Base-by-base conservation (phyloP, 2,113 vertebrate species). In the Morone saxatilis region DNA sequence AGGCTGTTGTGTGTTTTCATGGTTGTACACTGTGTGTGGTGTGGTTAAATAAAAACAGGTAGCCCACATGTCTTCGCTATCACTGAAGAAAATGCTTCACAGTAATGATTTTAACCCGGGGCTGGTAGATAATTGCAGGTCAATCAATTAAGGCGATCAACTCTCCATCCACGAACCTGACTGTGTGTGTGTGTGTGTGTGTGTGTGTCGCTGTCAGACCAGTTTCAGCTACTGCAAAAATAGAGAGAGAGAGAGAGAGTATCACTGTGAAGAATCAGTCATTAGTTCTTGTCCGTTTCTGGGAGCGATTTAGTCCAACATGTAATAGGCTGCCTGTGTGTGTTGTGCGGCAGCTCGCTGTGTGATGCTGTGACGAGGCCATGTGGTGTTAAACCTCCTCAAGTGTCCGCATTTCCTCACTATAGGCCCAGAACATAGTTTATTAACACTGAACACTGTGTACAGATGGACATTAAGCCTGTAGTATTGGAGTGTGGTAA, bases 1-100 rank as follows among this genome's bases (percentile, higher is more conserved):
- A 36, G 6, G 20, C 67, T 79, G 61, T 69, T 7, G n/a, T 41
- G 74, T 78, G 78, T 54, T 66, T 43, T 31, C 38, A 54, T 20
- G 36, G 17, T 16, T 60, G 31, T 5, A 22, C 7, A 41, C 31
- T 40, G 47, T 14, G 43, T 19, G 48, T 25, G 25, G 12, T 70
- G 40, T 90, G 87, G 89, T 93, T 88, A 11, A 89, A 92, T 92
- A 77, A 92, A 31, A 50, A 25, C 36, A 50, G 12, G 76, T 31
- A 20, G 0, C 10, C 41, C 25, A 9, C n/a, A 36, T 6, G 59
- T 48, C 62, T 12, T 50, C 22, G 7, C 22, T 72, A 71, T 85
- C 77, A 25, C 22, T 50, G 63, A 16, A 16, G 43, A 65, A 67
- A 70, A 88, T 13, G 43, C 70, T 45, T 61, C 60, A 62, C 76